Evolutionary conservation across 2,797 vertebrate genomes (phyloP).

Genomic region (Xenentodon cancila): DNA sequence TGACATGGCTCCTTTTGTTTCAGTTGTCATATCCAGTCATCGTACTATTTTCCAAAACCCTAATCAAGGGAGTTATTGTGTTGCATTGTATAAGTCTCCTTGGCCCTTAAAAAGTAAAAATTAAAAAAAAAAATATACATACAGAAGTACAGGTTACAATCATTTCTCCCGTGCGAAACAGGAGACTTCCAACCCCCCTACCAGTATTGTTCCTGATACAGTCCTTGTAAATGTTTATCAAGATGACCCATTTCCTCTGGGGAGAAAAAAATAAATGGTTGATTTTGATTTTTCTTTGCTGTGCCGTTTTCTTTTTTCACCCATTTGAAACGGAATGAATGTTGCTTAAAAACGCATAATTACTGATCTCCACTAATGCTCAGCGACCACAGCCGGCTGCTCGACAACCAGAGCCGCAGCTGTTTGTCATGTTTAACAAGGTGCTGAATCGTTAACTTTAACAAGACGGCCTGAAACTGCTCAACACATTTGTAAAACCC

Average conservation of each 20-base stretch:
- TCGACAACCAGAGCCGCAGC: slow-evolving; percentile 21
- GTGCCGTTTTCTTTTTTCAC: slow-evolving; percentile 8
- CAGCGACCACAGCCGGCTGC: slow-evolving; percentile 14
- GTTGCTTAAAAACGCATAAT: slow-evolving; percentile 8
- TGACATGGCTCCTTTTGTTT: slow-evolving; percentile 46
- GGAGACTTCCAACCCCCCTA: slow-evolving; percentile 64
- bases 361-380: slow-evolving; percentile 9
- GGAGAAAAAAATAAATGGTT: slow-evolving; percentile 81
- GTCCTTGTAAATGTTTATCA: slow-evolving; percentile 78
- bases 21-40: slow-evolving; percentile 50
- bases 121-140: slow-evolving; percentile 34
- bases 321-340: not conserved
- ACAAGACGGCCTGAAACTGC: slow-evolving; percentile 67
- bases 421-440: slow-evolving; percentile 76
- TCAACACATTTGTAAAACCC: slow-evolving; percentile 58
- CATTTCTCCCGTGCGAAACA: slow-evolving; percentile 51
- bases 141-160: slow-evolving; percentile 60
- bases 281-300: slow-evolving; percentile 64
- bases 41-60: slow-evolving; percentile 48
- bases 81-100: slow-evolving; percentile 56
- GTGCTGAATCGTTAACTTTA: slow-evolving; percentile 74
- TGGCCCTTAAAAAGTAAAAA: slow-evolving; percentile 76
- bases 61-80: slow-evolving; percentile 57
- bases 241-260: slow-evolving; percentile 63
- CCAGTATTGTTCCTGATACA: slow-evolving; percentile 62